Evolutionary conservation across 2,888 invertebrate species (phyloP).

Genomic region (Ornithoptera alexandrae): DNA sequence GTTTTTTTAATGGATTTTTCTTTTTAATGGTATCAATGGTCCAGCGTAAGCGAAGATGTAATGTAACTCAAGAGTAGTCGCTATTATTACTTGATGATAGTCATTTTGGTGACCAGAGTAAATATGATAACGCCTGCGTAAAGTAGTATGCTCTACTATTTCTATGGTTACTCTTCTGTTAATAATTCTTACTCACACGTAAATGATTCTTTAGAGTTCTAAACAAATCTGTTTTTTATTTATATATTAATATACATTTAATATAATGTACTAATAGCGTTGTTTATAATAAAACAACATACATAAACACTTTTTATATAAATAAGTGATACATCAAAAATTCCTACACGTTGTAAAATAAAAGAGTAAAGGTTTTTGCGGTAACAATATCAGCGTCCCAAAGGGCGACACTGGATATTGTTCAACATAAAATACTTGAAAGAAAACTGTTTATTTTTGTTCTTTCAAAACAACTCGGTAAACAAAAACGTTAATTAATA

Average conservation of each 20-base stretch:
- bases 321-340: neutral
- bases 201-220: neutral
- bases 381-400: slow-evolving; percentile 4
- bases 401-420: slow-evolving; percentile 1
- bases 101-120: too few species aligned
- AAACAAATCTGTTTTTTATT: neutral
- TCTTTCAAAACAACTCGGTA: too few species aligned
- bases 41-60: too few species aligned
- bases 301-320: neutral
- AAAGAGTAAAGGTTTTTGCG: neutral
- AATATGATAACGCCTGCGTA: too few species aligned
- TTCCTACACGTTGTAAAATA: slow-evolving; percentile 1
- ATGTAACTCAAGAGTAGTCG: too few species aligned
- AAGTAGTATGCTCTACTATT: too few species aligned
- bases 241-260: neutral
- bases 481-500: too few species aligned
- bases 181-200: neutral
- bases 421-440: slow-evolving; percentile 2
- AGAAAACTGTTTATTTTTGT: neutral
- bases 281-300: neutral
- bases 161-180: too few species aligned
- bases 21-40: too few species aligned
- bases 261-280: neutral
- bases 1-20: too few species aligned
- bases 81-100: too few species aligned